These are phyloP conservation scores for Prietella phreatophila DNA, from an alignment of 2,113 vertebrate species.

Conservation along the genomic window DNA sequence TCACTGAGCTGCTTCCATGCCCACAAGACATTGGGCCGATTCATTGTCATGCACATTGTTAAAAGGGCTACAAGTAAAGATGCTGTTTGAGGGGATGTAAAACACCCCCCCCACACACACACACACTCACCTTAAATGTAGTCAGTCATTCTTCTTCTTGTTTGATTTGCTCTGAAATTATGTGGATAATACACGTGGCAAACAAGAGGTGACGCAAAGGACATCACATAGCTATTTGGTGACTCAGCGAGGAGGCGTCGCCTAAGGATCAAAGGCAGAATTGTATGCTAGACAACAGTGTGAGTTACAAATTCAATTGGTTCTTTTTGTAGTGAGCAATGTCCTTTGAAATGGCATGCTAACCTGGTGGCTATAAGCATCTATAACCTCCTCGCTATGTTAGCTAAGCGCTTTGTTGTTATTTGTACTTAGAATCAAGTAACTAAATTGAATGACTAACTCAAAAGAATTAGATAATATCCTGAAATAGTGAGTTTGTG, in stretches of 20 bases:
- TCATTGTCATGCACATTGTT: not conserved
- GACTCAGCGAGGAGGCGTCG: too few species aligned
- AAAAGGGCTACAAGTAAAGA: not conserved
- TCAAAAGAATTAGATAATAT: not conserved
- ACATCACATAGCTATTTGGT: too few species aligned
- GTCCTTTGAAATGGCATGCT: too few species aligned
- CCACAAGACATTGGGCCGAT: not conserved
- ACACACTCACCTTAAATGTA: not conserved
- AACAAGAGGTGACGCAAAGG: not conserved
- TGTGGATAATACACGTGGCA: not conserved
- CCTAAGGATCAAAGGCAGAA: too few species aligned
- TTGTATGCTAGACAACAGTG: too few species aligned
- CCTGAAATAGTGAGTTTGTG: not conserved
- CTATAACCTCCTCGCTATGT: too few species aligned
- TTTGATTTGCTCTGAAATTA: not conserved
- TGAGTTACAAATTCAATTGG: too few species aligned
- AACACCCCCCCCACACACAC: not conserved
- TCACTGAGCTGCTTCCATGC: not conserved
- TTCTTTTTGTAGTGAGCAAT: too few species aligned
- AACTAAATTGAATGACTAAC: too few species aligned
- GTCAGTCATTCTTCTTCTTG: not conserved
- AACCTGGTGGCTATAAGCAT: too few species aligned
- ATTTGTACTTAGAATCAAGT: too few species aligned
- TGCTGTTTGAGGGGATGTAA: not conserved
- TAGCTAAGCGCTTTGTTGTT: too few species aligned